Percentiles rank a stretch among this genome's conserved stretches.
These are phyloP conservation scores for Magallana nippona DNA, from an alignment of 2,888 invertebrate genomes.

Conservation along the genomic window DNA sequence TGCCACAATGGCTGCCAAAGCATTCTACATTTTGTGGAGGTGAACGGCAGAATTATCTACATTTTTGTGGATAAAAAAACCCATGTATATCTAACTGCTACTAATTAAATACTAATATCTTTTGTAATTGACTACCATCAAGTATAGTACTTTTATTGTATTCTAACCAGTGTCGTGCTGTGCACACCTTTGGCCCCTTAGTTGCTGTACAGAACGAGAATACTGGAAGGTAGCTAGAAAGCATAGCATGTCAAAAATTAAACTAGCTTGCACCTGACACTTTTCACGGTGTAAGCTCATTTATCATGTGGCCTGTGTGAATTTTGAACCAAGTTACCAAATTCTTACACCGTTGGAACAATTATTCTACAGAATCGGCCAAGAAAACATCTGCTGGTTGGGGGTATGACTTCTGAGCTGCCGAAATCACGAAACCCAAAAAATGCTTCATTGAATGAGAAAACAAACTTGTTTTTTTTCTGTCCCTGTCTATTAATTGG, in stretches of 20 bases:
- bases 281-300: constrained; percentile 30
- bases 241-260: constrained; percentile 25
- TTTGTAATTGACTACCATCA: background rate
- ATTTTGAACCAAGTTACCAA: constrained; percentile 33
- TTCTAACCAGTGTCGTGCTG: background rate
- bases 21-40: background rate
- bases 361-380: background rate
- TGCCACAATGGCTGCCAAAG: background rate
- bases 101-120: background rate
- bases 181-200: background rate
- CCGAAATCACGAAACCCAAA: constrained; percentile 16
- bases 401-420: constrained; percentile 24
- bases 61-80: background rate
- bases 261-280: constrained; percentile 31
- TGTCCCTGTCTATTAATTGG: constrained; percentile 32
- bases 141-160: background rate
- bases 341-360: constrained; percentile 23
- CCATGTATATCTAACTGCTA: background rate
- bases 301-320: constrained; percentile 18
- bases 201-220: background rate
- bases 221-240: background rate
- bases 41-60: background rate
- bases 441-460: constrained; percentile 33
- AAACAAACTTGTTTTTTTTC: constrained; percentile 29
- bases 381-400: constrained; percentile 22